Conservation (phyloP, 2,113 vertebrate genomes). For the Heterochromis multidens region DNA sequence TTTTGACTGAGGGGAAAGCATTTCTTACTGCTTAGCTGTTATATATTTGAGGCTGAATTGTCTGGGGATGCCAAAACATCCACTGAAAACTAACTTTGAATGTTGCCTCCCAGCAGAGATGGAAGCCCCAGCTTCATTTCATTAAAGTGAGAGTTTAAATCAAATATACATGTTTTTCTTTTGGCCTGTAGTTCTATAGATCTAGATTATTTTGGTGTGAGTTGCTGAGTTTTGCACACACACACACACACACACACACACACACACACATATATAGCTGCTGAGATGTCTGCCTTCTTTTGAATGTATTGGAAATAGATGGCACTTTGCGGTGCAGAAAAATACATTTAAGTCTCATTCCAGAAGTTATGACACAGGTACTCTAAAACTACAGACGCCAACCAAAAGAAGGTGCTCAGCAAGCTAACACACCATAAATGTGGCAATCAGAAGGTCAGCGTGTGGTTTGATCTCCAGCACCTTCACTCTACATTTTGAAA, state of each 20-base stretch:
- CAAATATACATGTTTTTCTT: neutral
- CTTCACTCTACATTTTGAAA: neutral
- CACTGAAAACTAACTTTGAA: neutral
- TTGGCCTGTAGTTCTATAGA: neutral
- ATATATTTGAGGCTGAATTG: neutral
- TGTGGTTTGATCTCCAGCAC: neutral
- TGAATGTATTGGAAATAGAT: neutral
- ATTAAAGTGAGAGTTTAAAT: neutral
- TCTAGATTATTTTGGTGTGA: no score
- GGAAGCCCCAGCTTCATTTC: neutral
- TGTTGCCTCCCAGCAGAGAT: neutral
- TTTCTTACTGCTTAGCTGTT: neutral
- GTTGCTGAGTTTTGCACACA: no score
- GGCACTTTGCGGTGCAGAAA: neutral
- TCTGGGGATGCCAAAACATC: neutral
- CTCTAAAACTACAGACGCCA: neutral
- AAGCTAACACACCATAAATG: neutral
- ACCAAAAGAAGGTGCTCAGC: neutral
- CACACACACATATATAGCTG: no score
- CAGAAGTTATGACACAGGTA: neutral
- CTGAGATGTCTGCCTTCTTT: neutral
- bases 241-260: no score
- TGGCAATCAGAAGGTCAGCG: neutral
- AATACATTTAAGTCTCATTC: neutral
- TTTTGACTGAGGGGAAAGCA: conserved; percentile 12